Evolutionary conservation across 1,140 invertebrate genomes (phyloP).

Genomic region (Drosophila repleta): DNA sequence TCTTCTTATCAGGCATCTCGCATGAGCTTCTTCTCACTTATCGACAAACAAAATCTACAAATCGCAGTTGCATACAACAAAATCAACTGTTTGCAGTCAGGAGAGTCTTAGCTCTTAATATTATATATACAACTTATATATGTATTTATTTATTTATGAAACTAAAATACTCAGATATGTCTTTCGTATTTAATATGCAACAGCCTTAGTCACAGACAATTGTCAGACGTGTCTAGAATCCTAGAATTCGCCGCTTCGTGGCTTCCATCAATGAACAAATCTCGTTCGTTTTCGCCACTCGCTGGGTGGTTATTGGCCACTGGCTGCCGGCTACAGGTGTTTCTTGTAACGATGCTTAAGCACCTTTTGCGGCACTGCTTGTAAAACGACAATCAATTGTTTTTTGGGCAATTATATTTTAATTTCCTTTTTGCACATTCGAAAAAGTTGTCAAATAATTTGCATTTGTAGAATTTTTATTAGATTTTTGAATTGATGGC

Average conservation of each 20-base stretch:
- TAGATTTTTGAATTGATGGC: not conserved
- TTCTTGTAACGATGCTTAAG: conserved; percentile 14
- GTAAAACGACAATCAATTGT: conserved; percentile 45
- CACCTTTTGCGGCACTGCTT: conserved; percentile 40
- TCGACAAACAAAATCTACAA: conserved; percentile 13
- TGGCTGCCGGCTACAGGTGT: conserved; percentile 16
- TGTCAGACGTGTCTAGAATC: conserved; percentile 27
- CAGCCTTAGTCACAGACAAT: conserved; percentile 5
- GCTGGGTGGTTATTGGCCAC: conserved; percentile 48
- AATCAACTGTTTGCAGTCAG: conserved; percentile 28
- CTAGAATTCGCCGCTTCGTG: conserved; percentile 7
- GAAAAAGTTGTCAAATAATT: conserved; percentile 26
- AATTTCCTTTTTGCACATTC: conserved; percentile 2
- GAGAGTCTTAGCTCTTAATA: no score
- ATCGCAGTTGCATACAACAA: conserved; percentile 30
- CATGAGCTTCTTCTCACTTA: conserved; percentile 13
- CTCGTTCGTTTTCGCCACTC: conserved; percentile 1
- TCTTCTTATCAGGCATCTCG: conserved; percentile 22
- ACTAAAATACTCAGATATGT: conserved; percentile 26
- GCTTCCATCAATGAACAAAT: no score
- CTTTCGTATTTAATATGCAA: conserved; percentile 39
- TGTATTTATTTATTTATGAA: conserved; percentile 9
- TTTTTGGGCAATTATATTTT: conserved; percentile 44
- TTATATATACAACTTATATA: not conserved
- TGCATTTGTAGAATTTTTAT: conserved; percentile 34